Evolutionary conservation across 2,888 invertebrate genomes (phyloP).

Genomic region (Agonopterix subpropinquella): DNA sequence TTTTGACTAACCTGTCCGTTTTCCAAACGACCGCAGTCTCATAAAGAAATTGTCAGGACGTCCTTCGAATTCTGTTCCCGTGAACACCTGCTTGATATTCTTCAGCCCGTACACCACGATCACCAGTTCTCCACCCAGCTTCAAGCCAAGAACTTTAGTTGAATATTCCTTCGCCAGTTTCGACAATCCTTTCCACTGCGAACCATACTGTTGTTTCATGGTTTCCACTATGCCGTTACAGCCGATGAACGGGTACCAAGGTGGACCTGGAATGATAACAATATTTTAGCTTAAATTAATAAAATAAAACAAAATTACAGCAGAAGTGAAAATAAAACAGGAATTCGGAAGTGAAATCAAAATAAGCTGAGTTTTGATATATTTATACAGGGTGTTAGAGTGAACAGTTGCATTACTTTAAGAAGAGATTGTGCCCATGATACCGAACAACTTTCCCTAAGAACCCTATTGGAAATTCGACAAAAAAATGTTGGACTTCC

Average conservation of each 20-base stretch:
- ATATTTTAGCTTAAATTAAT: too few relatives aligned
- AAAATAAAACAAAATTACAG: not conserved
- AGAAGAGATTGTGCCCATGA: too few relatives aligned
- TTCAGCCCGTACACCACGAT: constrained; percentile 78
- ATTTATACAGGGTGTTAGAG: too few relatives aligned
- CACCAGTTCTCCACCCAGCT: constrained; percentile 77
- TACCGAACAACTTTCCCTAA: too few relatives aligned
- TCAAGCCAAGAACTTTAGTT: constrained; percentile 80
- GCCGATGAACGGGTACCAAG: constrained; percentile 59
- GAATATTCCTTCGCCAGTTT: constrained; percentile 72
- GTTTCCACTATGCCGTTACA: constrained; percentile 38
- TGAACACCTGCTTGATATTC: constrained; percentile 77
- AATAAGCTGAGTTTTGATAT: too few relatives aligned
- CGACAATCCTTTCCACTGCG: constrained; percentile 77
- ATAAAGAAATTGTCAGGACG: constrained; percentile 83
- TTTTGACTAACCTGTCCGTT: constrained; percentile 75
- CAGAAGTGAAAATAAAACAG: not conserved
- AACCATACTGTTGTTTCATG: constrained; percentile 39
- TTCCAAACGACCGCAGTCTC: constrained; percentile 79
- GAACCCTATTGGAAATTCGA: too few relatives aligned
- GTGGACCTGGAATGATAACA: constrained; percentile 44
- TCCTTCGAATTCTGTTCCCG: constrained; percentile 79
- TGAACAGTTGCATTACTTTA: too few relatives aligned
- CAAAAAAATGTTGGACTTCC: too few relatives aligned
- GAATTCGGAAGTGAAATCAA: too few relatives aligned